phyloP scores from a whole-genome alignment of 2,888 invertebrate genomes.

The Graphium colonna region DNA sequence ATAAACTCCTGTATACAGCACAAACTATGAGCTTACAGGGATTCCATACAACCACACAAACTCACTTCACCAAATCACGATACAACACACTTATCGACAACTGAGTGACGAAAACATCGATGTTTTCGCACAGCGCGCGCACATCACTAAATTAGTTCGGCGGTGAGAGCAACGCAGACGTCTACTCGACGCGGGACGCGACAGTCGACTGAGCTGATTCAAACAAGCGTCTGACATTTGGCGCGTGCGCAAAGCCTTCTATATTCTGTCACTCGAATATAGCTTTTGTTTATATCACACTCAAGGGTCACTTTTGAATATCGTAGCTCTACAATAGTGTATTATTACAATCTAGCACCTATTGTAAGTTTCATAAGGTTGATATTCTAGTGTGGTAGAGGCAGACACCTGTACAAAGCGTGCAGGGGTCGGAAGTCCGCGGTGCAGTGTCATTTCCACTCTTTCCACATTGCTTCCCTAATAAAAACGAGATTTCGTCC shows the following conservation, averaged over 20 bases:
- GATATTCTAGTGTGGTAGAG: conserved; percentile 17
- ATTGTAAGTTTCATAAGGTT: conserved; percentile 29
- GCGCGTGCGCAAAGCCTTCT: conserved; percentile 40
- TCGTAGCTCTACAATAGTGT: no score
- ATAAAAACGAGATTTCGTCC: conserved; percentile 71
- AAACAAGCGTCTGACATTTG: conserved; percentile 34
- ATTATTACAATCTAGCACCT: conserved; percentile 38
- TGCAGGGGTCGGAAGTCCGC: conserved; percentile 69
- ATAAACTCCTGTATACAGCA: conserved; percentile 36
- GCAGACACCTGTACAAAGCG: conserved; percentile 69
- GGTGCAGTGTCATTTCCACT: conserved; percentile 78
- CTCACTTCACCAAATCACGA: background rate
- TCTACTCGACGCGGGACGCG: conserved; percentile 42
- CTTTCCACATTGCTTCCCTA: conserved; percentile 69
- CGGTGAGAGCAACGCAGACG: conserved; percentile 30
- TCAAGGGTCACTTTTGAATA: no score
- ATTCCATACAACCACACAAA: background rate
- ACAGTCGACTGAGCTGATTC: conserved; percentile 55
- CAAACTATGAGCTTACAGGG: conserved; percentile 13
- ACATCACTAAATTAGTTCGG: conserved; percentile 47
- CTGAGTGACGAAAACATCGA: conserved; percentile 32
- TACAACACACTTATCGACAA: background rate
- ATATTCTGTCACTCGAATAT: conserved; percentile 31
- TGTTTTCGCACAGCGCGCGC: conserved; percentile 36
- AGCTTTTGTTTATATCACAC: no score